Evolutionary conservation across 1,140 invertebrate genomes (phyloP).

Genomic region (Tetranychus cinnabarinus): DNA sequence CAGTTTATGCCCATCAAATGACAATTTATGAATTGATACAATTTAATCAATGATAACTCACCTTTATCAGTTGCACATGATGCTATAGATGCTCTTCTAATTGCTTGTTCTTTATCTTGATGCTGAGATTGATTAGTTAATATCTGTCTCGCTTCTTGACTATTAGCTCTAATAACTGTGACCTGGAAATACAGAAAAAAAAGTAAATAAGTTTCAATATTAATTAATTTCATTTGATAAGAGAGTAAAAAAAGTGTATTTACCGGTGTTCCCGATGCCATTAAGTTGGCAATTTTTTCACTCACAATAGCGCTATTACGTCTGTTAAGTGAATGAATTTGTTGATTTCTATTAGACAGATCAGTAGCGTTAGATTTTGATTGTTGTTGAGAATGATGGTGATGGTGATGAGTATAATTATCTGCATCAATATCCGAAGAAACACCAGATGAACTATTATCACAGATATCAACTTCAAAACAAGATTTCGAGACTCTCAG

Average conservation of each 20-base stretch:
- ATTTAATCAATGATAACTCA: neutral
- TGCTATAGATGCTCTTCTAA: neutral
- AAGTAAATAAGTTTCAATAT: too few species aligned
- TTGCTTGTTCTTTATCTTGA: too few species aligned
- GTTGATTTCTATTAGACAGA: neutral
- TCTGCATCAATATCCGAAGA: slow-evolving; percentile 1
- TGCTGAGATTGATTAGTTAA: too few species aligned
- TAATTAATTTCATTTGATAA: too few species aligned
- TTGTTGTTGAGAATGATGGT: neutral
- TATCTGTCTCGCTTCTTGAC: too few species aligned
- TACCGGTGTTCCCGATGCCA: slow-evolving; percentile 6
- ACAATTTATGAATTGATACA: neutral
- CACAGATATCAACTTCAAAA: slow-evolving; percentile 6
- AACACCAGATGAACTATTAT: slow-evolving; percentile 1
- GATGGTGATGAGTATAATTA: neutral
- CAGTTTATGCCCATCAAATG: too few species aligned
- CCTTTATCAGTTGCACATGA: neutral
- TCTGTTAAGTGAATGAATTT: slow-evolving; percentile 1
- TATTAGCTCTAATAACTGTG: too few species aligned
- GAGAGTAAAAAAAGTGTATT: neutral
- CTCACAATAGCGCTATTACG: slow-evolving; percentile 6
- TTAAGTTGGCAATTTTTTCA: slow-evolving; percentile 6
- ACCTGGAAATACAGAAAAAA: too few species aligned
- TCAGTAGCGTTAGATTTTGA: neutral
- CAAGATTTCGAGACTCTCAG: slow-evolving; percentile 9